A percentile compares a stretch with the other conserved stretches of the same genome.
Evolutionary conservation across 2,113 vertebrate species (phyloP).

Genomic region (Podiceps cristatus): DNA sequence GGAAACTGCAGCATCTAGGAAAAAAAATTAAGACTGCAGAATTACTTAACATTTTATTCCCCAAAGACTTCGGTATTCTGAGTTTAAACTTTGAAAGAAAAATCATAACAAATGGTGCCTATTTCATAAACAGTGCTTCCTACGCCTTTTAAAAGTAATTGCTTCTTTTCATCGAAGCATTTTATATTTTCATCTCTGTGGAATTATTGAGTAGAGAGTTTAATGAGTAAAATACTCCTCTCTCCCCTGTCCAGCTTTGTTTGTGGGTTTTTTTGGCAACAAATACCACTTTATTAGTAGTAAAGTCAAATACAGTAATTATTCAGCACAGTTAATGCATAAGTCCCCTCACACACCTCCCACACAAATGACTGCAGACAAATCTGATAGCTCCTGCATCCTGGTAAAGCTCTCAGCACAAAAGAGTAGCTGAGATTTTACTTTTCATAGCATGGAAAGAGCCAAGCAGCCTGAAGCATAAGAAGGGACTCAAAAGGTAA

Average conservation of each 20-base stretch:
- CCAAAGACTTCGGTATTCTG: neutral
- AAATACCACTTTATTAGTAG: conserved; percentile 30
- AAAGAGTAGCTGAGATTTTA: conserved; percentile 16
- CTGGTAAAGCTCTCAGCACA: neutral
- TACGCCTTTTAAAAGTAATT: conserved; percentile 36
- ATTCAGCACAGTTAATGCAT: conserved; percentile 1
- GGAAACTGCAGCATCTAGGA: conserved; percentile 51
- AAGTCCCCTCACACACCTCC: conserved; percentile 42
- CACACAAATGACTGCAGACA: conserved; percentile 35
- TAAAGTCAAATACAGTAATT: conserved; percentile 39
- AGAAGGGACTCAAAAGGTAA: neutral
- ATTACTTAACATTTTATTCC: conserved; percentile 59
- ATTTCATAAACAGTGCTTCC: conserved; percentile 60
- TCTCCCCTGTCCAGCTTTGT: neutral
- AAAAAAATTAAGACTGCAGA: conserved; percentile 40
- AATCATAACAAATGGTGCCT: conserved; percentile 33
- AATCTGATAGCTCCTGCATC: neutral
- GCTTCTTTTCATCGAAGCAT: conserved; percentile 24
- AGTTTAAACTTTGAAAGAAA: conserved; percentile 29
- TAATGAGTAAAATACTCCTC: conserved; percentile 3
- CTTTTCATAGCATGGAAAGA: neutral
- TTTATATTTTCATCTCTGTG: neutral
- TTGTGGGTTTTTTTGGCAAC: neutral
- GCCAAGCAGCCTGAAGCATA: neutral
- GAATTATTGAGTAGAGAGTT: neutral